A percentile compares a stretch with the other conserved stretches of the same genome.
Evolutionary conservation across 2,797 vertebrate genomes (phyloP).

Genomic region (Acipenser transmontanus): DNA sequence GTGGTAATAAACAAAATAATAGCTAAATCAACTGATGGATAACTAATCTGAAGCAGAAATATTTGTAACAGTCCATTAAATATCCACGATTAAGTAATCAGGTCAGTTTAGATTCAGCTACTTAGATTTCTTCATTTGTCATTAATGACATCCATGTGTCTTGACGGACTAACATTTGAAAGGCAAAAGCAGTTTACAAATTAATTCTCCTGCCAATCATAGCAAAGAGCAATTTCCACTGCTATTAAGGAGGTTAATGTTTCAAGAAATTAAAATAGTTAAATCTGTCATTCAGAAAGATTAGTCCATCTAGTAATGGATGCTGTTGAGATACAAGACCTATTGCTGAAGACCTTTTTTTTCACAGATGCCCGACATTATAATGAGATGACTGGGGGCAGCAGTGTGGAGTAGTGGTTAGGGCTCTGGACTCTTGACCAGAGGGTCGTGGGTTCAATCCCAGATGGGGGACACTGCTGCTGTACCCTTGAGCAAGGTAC

Average conservation of each 20-base stretch:
- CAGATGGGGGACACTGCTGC: too few species aligned
- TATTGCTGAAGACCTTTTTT: neutral
- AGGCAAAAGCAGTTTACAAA: neutral
- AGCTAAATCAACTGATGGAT: neutral
- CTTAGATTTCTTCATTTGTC: neutral
- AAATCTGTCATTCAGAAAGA: neutral
- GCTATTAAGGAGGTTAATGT: neutral
- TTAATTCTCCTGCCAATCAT: neutral
- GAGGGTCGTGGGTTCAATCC: too few species aligned
- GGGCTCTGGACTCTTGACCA: too few species aligned
- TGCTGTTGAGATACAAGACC: neutral
- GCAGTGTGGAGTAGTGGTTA: too few species aligned
- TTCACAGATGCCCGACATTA: too few species aligned
- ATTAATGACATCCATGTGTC: neutral
- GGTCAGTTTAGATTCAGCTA: neutral
- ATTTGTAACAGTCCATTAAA: neutral
- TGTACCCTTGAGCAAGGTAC: too few species aligned
- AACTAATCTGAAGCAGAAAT: neutral
- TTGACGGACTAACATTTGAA: conserved; percentile 1
- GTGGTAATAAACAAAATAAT: neutral
- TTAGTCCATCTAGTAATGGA: neutral
- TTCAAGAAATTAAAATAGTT: neutral
- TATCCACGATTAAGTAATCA: neutral
- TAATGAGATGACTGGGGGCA: too few species aligned
- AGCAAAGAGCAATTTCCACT: neutral